These are phyloP conservation scores for Mongoloraphidia duomilia DNA, from an alignment of 2,888 invertebrate species.

Conservation along the genomic window DNA sequence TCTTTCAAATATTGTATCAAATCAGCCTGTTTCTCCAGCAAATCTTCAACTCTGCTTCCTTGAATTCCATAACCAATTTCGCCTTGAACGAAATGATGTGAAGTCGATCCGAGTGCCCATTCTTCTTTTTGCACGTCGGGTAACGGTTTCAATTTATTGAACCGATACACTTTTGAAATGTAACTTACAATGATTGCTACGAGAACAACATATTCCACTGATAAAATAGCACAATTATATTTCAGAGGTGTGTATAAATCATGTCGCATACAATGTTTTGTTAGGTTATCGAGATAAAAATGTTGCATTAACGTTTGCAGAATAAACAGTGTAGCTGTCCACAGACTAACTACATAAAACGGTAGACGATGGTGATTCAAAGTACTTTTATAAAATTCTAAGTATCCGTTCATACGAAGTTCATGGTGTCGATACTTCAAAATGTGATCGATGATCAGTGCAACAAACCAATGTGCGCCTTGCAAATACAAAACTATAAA, in stretches of 20 bases:
- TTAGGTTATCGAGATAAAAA: constrained; percentile 37
- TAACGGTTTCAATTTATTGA: constrained; percentile 40
- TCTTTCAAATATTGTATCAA: constrained; percentile 51
- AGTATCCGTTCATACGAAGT: constrained; percentile 47
- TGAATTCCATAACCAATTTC: constrained; percentile 34
- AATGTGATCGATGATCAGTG: constrained; percentile 40
- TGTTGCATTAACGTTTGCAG: constrained; percentile 41
- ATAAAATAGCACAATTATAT: constrained; percentile 39
- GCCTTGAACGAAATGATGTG: constrained; percentile 32
- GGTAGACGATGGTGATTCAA: constrained; percentile 43
- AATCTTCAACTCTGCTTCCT: constrained; percentile 38
- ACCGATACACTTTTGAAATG: constrained; percentile 39
- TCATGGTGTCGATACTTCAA: constrained; percentile 42
- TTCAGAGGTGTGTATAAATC: constrained; percentile 37
- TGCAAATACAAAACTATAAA: constrained; percentile 43
- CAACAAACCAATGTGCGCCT: constrained; percentile 40
- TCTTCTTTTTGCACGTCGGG: constrained; percentile 52
- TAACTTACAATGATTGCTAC: constrained; percentile 35
- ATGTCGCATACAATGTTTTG: constrained; percentile 33
- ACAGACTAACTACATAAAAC: constrained; percentile 45
- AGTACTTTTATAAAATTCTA: constrained; percentile 51
- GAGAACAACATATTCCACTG: constrained; percentile 36
- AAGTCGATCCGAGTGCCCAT: constrained; percentile 35
- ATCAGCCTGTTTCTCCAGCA: constrained; percentile 57
- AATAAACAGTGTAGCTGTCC: constrained; percentile 40